phyloP scores from a whole-genome alignment of 2,113 vertebrate species.

The Phyllopteryx taeniolatus region DNA sequence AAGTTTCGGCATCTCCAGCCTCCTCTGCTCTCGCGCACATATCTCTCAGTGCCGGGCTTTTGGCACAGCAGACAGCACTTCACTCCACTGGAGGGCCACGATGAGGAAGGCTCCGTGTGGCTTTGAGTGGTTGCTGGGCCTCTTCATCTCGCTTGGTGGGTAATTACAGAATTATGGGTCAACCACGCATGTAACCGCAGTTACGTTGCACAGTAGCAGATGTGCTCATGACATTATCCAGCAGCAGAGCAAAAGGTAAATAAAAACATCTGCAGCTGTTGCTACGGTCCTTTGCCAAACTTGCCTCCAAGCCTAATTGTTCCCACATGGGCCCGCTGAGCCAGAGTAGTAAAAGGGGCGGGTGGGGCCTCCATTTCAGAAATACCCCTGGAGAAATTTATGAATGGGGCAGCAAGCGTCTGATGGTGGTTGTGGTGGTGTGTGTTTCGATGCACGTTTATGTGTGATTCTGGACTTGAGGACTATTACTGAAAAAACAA shows the following conservation, averaged over 20 bases:
- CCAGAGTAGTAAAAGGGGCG: slow-evolving; percentile 56
- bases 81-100: slow-evolving; percentile 43
- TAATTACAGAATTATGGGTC: slow-evolving; percentile 80
- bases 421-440: slow-evolving; percentile 35
- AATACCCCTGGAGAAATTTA: slow-evolving; percentile 63
- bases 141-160: slow-evolving; percentile 73
- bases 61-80: slow-evolving; percentile 39
- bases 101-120: slow-evolving; percentile 57
- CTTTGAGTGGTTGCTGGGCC: slow-evolving; percentile 68
- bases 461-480: slow-evolving; percentile 14
- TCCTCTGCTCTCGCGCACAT: slow-evolving; percentile 19
- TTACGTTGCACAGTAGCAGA: slow-evolving; percentile 80
- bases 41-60: slow-evolving; percentile 16
- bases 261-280: slow-evolving; percentile 79
- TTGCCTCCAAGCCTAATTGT: slow-evolving; percentile 68
- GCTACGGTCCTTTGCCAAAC: slow-evolving; percentile 74
- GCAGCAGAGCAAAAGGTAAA: slow-evolving; percentile 75
- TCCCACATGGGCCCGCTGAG: slow-evolving; percentile 71
- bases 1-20: slow-evolving; percentile 48
- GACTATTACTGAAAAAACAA: slow-evolving; percentile 4
- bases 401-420: slow-evolving; percentile 63
- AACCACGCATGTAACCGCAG: slow-evolving; percentile 79
- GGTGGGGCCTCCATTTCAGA: slow-evolving; percentile 53
- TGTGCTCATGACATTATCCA: slow-evolving; percentile 74
- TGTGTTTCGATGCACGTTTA: slow-evolving; percentile 45